phyloP scores from a whole-genome alignment of 2,888 invertebrate genomes.

The Agriotes lineatus region DNA sequence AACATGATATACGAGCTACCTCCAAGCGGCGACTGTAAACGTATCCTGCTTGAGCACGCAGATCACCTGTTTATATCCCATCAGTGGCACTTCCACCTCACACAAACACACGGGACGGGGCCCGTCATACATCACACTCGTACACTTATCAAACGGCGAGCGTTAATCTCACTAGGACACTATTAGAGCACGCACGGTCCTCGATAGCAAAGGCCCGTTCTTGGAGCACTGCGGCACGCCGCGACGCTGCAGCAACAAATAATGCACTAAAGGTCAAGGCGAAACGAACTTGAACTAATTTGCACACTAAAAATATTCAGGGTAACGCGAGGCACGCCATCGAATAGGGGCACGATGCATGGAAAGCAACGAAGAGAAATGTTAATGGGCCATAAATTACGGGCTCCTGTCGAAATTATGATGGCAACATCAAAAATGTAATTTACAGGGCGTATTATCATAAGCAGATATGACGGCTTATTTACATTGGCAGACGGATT shows the following conservation, averaged over 20 bases:
- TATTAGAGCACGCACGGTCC: slow-evolving; percentile 5
- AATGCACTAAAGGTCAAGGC: slow-evolving; percentile 37
- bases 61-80: slow-evolving; percentile 42
- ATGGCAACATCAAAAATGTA: slow-evolving; percentile 36
- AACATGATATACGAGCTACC: slow-evolving; percentile 43
- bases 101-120: slow-evolving; percentile 18
- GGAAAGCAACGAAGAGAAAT: slow-evolving; percentile 35
- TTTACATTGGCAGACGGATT: slow-evolving; percentile 39
- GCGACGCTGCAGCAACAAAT: slow-evolving; percentile 3
- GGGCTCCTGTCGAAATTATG: slow-evolving; percentile 31
- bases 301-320: slow-evolving; percentile 40
- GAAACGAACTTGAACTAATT: slow-evolving; percentile 41
- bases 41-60: slow-evolving; percentile 33
- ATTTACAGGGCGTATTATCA: slow-evolving; percentile 33
- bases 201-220: background rate
- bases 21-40: slow-evolving; percentile 29
- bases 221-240: background rate
- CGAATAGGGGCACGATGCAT: slow-evolving; percentile 32
- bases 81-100: slow-evolving; percentile 32
- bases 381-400: slow-evolving; percentile 40
- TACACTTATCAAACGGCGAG: background rate
- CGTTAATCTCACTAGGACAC: slow-evolving; percentile 6
- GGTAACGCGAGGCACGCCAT: slow-evolving; percentile 33
- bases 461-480: slow-evolving; percentile 43
- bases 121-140: slow-evolving; percentile 24